A percentile compares a stretch with the other conserved stretches of the same genome.
Conservation (phyloP, 2,113 vertebrate species). For the Chrysochloris asiatica region DNA sequence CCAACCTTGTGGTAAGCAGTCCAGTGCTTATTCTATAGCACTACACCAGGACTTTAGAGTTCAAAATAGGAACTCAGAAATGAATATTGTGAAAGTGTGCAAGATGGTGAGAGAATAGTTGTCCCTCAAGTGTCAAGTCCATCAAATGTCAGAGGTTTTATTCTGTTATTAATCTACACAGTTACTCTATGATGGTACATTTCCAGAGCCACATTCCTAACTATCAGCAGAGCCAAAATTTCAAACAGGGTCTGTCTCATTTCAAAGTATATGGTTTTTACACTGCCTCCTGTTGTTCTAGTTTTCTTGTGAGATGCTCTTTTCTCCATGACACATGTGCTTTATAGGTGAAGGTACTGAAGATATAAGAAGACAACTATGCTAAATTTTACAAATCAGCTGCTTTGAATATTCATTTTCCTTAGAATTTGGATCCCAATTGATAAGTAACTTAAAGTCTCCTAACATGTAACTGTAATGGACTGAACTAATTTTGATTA, state of each 20-base stretch:
- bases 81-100: neutral
- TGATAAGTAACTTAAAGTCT: neutral
- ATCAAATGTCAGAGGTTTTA: neutral
- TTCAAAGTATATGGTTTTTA: neutral
- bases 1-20: no score
- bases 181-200: neutral
- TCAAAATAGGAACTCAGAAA: neutral
- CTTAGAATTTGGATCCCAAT: neutral
- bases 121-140: neutral
- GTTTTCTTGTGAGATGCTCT: neutral
- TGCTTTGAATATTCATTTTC: neutral
- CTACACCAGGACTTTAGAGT: no score
- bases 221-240: neutral
- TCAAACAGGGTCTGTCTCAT: neutral
- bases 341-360: neutral
- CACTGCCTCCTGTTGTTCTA: fast-evolving
- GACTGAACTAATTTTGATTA: neutral
- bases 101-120: neutral
- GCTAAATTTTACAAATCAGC: neutral
- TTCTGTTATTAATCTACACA: neutral
- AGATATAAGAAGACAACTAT: fast-evolving
- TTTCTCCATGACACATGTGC: neutral
- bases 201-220: neutral
- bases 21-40: no score
- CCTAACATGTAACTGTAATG: neutral